Evolutionary conservation across 2,888 invertebrate species (phyloP).

Genomic region (Scaptomyza parva): DNA sequence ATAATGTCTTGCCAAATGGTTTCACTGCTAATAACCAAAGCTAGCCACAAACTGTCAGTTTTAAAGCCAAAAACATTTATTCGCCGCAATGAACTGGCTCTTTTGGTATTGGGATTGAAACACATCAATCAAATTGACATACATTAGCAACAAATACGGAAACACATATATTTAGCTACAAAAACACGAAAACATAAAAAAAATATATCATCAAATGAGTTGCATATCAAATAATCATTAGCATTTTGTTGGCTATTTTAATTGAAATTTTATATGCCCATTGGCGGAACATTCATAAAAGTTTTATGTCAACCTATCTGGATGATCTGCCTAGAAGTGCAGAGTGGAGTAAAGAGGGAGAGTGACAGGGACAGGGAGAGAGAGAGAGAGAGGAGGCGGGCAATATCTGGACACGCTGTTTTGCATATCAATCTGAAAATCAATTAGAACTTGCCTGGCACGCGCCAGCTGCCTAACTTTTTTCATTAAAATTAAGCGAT

Average conservation of each 20-base stretch:
- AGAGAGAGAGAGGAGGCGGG: not conserved
- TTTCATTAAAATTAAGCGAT: slow-evolving; percentile 75
- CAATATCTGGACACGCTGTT: slow-evolving; percentile 59
- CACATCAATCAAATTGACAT: slow-evolving; percentile 27
- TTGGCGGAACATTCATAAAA: slow-evolving; percentile 22
- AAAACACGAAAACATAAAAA: slow-evolving; percentile 3
- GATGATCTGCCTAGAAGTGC: slow-evolving; percentile 12
- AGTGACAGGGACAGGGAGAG: too few species aligned
- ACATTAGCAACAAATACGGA: slow-evolving; percentile 6
- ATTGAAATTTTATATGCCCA: slow-evolving; percentile 73
- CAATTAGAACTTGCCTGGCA: slow-evolving; percentile 78
- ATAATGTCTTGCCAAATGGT: not conserved
- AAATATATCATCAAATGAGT: slow-evolving; percentile 68
- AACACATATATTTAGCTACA: not conserved
- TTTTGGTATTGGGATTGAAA: not conserved
- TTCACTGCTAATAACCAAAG: not conserved
- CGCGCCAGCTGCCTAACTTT: slow-evolving; percentile 59
- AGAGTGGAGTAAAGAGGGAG: not conserved
- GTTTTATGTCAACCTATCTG: slow-evolving; percentile 60
- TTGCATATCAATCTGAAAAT: slow-evolving; percentile 81
- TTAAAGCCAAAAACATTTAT: not conserved
- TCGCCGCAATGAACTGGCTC: slow-evolving; percentile 1
- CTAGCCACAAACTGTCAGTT: not conserved
- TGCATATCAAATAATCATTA: slow-evolving; percentile 69
- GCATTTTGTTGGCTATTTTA: slow-evolving; percentile 69